Base-by-base conservation (phyloP, 1,140 invertebrate genomes). In the Drosophila athabasca region DNA sequence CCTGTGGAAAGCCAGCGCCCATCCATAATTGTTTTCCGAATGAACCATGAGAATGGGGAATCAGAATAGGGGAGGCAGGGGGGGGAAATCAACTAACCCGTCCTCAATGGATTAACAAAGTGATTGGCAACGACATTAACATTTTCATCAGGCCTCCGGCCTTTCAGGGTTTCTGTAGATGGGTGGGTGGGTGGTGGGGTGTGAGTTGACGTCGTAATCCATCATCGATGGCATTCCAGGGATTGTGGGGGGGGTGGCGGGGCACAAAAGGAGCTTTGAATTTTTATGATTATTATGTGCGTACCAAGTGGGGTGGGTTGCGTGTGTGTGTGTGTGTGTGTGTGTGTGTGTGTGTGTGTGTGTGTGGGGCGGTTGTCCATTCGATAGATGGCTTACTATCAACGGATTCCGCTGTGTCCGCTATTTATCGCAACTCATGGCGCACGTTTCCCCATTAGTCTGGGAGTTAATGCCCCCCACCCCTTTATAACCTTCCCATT, bases 91-190 rank as follows among this genome's bases (percentile, higher is more conserved):
- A 87, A 79, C 58, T 79, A 76, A 76, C 58, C 53, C 79, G 44
- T 60, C 52, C 62, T 73, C 61, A 61, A 67, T 57, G 76, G 79
- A 83, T 87, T 87, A 87, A 83, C 71, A 83, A 79, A 88, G 76
- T 87, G 83, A 87, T 87, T 87, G 79, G 83, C 79, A 87, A 83
- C 79, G 79, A 87, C 83, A 83, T 88, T 87, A 87, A 83, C 83
- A 87, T 87, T 87, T 88, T 88, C 84, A 87, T 83, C 83, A 87
- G 80, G 83, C 83, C 71, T 54, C 61, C 9, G 71, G 65, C 62
- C 76, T 67, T 73, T 61, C 26, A 76, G 51, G 35, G 8, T 51
- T 50, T 60, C 22, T 41, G 48, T 35, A 31, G 45, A 29, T 31
- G 49, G 9, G 17, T n/a, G 9, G 3, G 43, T 8, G 17, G 11